Evolutionary conservation across 2,113 vertebrate genomes (phyloP).

Genomic region (Cariama cristata): DNA sequence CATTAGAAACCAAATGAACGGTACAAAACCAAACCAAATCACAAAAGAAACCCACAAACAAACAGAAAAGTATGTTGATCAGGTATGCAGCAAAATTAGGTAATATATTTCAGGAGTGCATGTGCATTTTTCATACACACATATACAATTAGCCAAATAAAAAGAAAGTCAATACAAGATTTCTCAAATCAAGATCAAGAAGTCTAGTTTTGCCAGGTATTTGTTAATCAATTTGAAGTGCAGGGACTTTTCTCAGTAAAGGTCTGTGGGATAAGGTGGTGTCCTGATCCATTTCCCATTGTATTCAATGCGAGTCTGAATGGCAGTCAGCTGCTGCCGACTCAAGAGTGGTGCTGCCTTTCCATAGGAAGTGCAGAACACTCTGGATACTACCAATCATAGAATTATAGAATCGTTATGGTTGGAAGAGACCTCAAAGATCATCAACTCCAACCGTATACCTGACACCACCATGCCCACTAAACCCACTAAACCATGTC

Average conservation of each 20-base stretch:
- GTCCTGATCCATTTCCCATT: neutral
- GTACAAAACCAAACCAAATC: neutral
- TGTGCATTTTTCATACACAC: neutral
- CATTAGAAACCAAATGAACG: neutral
- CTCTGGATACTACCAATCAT: neutral
- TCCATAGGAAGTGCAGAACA: neutral
- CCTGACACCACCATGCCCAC: no score
- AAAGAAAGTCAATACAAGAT: neutral
- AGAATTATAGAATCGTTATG: no score
- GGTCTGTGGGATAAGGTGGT: neutral
- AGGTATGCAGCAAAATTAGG: rapidly evolving
- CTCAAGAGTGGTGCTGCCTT: neutral
- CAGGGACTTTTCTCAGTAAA: neutral
- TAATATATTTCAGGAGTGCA: neutral
- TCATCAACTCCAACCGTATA: no score
- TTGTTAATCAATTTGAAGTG: neutral
- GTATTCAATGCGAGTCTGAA: neutral
- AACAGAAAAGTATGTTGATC: neutral
- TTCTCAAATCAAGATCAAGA: neutral
- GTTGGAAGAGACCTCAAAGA: no score
- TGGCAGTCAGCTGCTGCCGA: neutral
- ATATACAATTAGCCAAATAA: neutral
- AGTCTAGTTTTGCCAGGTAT: neutral
- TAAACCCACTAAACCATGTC: no score
- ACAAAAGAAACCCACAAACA: neutral